phyloP scores from a whole-genome alignment of 2,797 vertebrate species.

The Sitta carolinensis region DNA sequence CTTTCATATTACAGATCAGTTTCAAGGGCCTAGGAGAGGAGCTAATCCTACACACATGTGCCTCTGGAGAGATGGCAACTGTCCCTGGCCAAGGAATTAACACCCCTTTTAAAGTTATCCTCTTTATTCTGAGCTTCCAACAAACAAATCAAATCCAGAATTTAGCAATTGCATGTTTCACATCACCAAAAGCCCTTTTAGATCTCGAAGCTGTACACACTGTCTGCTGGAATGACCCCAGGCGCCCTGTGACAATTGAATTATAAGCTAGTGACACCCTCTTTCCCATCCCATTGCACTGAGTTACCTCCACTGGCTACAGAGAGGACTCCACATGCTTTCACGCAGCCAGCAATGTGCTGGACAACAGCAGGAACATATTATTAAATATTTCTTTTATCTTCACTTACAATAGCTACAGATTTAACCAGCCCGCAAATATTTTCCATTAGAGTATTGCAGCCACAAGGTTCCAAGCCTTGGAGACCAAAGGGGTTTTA shows the following conservation, averaged over 20 bases:
- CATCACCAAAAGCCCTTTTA: constrained; percentile 48
- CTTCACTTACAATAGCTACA: constrained; percentile 21
- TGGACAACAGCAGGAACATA: constrained; percentile 42
- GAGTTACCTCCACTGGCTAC: constrained; percentile 48
- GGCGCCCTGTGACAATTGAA: constrained; percentile 45
- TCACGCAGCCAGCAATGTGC: background rate
- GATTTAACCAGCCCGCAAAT: background rate
- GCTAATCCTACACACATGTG: constrained; percentile 58
- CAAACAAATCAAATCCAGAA: constrained; percentile 59
- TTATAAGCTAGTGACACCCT: constrained; percentile 45
- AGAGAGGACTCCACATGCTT: background rate
- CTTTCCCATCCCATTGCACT: constrained; percentile 16
- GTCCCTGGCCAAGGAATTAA: constrained; percentile 55
- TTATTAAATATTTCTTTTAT: constrained; percentile 58
- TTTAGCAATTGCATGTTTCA: constrained; percentile 47
- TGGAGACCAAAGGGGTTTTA: background rate
- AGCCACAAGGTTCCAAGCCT: background rate
- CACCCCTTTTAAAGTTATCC: constrained; percentile 53
- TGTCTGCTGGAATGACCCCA: constrained; percentile 52
- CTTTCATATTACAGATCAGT: constrained; percentile 9
- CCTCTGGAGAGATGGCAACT: constrained; percentile 56
- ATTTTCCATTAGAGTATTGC: constrained; percentile 3
- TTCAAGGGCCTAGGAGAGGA: constrained; percentile 17
- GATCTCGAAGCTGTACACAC: constrained; percentile 28
- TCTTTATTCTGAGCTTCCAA: constrained; percentile 47